Evolutionary conservation across 2,113 vertebrate species (phyloP).

Genomic region (Brachyhypopomus gauderio): DNA sequence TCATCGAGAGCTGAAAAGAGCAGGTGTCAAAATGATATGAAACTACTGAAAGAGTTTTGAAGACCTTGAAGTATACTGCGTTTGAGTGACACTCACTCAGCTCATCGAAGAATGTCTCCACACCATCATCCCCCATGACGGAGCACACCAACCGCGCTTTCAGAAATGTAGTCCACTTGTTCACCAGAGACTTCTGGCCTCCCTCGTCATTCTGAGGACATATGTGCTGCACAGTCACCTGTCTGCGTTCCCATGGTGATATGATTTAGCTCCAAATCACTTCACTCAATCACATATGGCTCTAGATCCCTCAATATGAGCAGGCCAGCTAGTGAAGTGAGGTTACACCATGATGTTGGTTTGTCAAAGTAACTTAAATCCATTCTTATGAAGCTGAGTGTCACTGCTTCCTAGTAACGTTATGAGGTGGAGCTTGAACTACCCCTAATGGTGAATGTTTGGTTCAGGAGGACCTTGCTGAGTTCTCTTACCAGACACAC

Average conservation of each 20-base stretch:
- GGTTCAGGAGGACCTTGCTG: constrained; percentile 19
- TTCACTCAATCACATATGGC: no score
- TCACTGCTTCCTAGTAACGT: no score
- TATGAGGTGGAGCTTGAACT: no score
- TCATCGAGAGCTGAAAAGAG: no score
- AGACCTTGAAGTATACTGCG: not conserved
- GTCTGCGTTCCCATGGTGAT: no score
- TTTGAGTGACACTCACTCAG: constrained; percentile 71
- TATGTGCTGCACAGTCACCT: constrained; percentile 13
- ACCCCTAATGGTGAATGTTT: not conserved
- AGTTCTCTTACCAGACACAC: constrained; percentile 79
- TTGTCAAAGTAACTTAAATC: not conserved
- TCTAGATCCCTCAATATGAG: not conserved
- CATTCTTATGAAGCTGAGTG: no score
- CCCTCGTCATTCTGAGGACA: constrained; percentile 81
- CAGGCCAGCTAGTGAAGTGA: not conserved
- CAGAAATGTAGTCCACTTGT: constrained; percentile 85
- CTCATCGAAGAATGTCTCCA: constrained; percentile 85
- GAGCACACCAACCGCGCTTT: constrained; percentile 85
- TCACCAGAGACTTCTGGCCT: constrained; percentile 82
- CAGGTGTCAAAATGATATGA: not conserved
- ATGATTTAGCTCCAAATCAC: no score
- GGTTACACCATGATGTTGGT: not conserved
- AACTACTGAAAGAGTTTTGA: not conserved
- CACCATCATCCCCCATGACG: constrained; percentile 80